These are phyloP conservation scores for Clupea harengus DNA, from an alignment of 2,113 vertebrate species.

Conservation along the genomic window DNA sequence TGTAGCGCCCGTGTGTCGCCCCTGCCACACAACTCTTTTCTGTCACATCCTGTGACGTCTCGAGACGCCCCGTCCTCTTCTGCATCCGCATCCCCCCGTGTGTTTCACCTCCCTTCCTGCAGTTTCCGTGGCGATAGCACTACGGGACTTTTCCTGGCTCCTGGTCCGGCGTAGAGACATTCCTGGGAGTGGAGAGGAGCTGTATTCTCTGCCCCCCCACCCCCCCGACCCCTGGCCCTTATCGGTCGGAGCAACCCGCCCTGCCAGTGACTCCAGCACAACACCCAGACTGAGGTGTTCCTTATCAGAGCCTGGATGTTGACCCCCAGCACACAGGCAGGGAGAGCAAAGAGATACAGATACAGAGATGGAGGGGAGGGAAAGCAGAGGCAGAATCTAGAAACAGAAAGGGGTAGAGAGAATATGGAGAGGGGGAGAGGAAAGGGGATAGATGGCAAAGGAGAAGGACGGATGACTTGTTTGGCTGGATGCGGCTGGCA, in stretches of 20 bases:
- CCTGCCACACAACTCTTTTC: background rate
- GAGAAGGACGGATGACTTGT: background rate
- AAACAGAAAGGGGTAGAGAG: background rate
- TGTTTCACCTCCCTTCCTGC: constrained; percentile 25
- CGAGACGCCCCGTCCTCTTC: background rate
- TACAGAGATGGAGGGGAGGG: background rate
- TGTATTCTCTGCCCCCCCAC: background rate
- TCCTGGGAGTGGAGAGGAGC: background rate
- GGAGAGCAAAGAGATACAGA: background rate
- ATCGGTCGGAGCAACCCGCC: constrained; percentile 21
- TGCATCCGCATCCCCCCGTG: background rate
- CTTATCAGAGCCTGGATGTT: background rate
- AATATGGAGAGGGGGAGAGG: background rate
- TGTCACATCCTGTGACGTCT: background rate
- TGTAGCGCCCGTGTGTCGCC: background rate
- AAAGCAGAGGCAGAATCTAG: background rate
- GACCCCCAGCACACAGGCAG: background rate
- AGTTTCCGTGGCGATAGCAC: background rate
- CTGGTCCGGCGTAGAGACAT: background rate
- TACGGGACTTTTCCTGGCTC: background rate
- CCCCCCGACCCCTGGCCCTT: constrained; percentile 8
- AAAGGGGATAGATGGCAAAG: background rate
- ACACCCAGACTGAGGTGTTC: background rate
- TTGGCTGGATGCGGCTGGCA: background rate
- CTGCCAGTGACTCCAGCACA: background rate